Percentiles rank a stretch among this genome's conserved stretches.
These are phyloP conservation scores for Turdus rufiventris DNA, from an alignment of 2,113 vertebrate genomes.

Conservation along the genomic window DNA sequence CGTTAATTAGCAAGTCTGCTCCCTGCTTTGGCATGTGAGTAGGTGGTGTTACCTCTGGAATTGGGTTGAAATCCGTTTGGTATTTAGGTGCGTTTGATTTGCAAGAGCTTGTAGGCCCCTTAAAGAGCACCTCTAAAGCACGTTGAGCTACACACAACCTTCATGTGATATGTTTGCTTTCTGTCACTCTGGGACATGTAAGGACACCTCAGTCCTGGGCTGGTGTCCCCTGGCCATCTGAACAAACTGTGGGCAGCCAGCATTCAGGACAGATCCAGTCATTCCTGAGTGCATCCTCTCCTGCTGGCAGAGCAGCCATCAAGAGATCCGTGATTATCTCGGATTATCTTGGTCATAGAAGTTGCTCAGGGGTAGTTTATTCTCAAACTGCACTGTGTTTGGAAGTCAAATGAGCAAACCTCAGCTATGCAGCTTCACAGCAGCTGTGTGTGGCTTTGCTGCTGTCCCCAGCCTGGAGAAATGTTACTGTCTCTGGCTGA, in stretches of 20 bases:
- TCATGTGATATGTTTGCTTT: neutral
- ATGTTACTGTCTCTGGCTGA: fast-evolving
- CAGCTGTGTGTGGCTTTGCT: neutral
- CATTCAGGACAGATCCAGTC: fast-evolving
- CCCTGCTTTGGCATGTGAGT: constrained; percentile 22
- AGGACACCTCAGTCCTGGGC: neutral
- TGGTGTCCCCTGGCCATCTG: neutral
- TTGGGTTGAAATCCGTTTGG: constrained; percentile 4
- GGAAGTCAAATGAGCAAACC: neutral
- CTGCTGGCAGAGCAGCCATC: neutral
- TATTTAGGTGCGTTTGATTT: constrained; percentile 33
- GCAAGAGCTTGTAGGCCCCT: neutral
- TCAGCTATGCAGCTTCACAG: neutral
- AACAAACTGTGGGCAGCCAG: neutral
- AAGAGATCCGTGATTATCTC: fast-evolving
- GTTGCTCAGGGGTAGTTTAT: neutral
- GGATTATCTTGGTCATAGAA: fast-evolving
- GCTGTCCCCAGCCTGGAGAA: neutral
- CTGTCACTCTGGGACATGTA: neutral
- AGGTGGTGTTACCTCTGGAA: constrained; percentile 51
- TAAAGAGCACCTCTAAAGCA: neutral
- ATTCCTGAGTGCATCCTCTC: neutral
- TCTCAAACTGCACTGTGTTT: neutral
- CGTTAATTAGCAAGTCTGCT: constrained; percentile 45
- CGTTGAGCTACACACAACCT: neutral